Evolutionary conservation across 2,113 vertebrate genomes (phyloP), one percentile per base, ranked within the genome.

Genomic region (Callorhinus ursinus): DNA sequence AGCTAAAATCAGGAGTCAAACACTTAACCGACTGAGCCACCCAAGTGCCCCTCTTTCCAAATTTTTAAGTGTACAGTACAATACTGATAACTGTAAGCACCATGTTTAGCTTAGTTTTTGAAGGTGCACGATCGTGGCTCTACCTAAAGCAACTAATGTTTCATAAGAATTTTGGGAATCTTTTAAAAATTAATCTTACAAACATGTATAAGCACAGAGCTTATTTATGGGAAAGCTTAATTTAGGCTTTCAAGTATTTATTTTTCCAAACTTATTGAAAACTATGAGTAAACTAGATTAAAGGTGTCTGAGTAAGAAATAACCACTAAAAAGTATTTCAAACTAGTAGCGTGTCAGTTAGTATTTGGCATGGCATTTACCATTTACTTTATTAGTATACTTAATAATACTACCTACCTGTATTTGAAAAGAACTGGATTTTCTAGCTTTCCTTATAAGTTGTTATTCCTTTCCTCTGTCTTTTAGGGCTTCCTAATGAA

Each of bases 191-290:
- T 74, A 95, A 71, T 87, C 19, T 80, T 95, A 61, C 5, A 77
- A 82, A 74, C 24, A 86, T 19, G 9, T 51, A 80, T 72, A 57
- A 76, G 7, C 69, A 83, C 33, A 95, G 15, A 96, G 39, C 80
- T 80, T 83, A 28, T 88, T 89, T 91, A 89, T 7, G 79, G 7
- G 55, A 93, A 53, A 95, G 61, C 33, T 49, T 91, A 86, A 42
- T 93, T 94, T 96, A 67, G 77, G 24, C 46, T 86, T 95, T 94
- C 72, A 89, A 16, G 12, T 96, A 88, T 79, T 97, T 95, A 28
- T 71, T 97, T 88, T 96, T 88, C 39, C 13, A 84, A 74, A 95
- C 7, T 80, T 94, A 92, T 1, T 95, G 63, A 95, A 92, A 91
- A 93, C 88, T 92, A 69, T 53, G 5, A 82, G 36, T 88, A 88